phyloP scores from a whole-genome alignment of 1,140 invertebrate genomes.

The Patella vulgata region DNA sequence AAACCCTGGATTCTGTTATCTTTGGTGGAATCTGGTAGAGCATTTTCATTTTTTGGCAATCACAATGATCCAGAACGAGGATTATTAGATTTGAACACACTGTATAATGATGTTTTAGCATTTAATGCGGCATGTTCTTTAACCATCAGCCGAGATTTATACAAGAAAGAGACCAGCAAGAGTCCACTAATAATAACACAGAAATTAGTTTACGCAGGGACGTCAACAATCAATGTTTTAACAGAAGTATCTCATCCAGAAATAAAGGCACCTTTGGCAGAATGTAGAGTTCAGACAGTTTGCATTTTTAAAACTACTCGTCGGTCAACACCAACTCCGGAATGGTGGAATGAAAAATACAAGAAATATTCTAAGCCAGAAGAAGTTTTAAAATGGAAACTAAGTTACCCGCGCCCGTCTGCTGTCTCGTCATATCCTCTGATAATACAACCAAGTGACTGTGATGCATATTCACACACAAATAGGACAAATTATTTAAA shows the following conservation, averaged over 20 bases:
- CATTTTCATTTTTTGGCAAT: too few relatives aligned
- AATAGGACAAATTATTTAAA: conserved; percentile 3
- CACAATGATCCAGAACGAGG: too few relatives aligned
- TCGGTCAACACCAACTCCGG: conserved; percentile 32
- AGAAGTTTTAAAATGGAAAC: conserved; percentile 10
- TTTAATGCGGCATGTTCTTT: too few relatives aligned
- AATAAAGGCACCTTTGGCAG: not conserved
- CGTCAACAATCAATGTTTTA: not conserved
- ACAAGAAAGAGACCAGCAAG: too few relatives aligned
- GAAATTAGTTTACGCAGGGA: too few relatives aligned
- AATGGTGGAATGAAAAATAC: conserved; percentile 46
- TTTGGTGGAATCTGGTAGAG: too few relatives aligned
- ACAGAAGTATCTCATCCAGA: not conserved
- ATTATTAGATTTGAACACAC: too few relatives aligned
- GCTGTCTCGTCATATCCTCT: not conserved
- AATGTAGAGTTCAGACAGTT: not conserved
- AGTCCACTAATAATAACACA: too few relatives aligned
- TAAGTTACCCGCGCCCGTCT: not conserved
- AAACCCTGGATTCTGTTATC: too few relatives aligned
- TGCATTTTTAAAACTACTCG: conserved; percentile 27
- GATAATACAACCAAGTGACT: conserved; percentile 5
- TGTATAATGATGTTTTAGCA: too few relatives aligned
- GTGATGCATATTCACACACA: not conserved
- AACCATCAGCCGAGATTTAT: too few relatives aligned
- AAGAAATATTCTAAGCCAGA: conserved; percentile 19